Base-by-base conservation (phyloP, 2,888 invertebrate species). In the Cepaea hortensis region DNA sequence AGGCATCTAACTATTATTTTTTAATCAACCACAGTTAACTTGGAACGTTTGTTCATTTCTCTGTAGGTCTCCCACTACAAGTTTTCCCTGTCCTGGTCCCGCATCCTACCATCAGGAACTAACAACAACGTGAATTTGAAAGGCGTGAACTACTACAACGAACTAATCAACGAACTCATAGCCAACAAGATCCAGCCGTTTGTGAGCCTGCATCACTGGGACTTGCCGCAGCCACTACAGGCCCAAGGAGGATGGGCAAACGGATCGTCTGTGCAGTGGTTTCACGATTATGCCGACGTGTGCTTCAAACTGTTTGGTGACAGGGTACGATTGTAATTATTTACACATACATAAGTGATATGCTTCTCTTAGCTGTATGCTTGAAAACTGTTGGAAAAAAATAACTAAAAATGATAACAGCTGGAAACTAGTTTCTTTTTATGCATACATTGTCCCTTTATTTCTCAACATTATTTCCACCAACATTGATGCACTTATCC, bases 121-220 rank as follows among this genome's bases (percentile, higher is more conserved):
- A 70, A 83, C 5, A 48, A 18, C 6, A 79, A 18, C 62, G 48
- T 97, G 50, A 98, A 97, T 92, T 94, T 95, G 68, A 95, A 95
- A 4, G 98, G 97, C 18, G 95, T 98, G 11, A 94, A 96, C 86
- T 97, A 97, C 94, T 98, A 98, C 93, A 96, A 96, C 91, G 96
- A 96, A 89, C 94, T 98, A 76, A 96, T 97, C 84, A 95, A 97
- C 91, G 96, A 96, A 90, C 95, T 97, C 9, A 88, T 96, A 6
- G 95, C 94, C 0, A 95, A 95, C 81, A 95, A 95, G 23, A 96
- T 97, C 87, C 93, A 94, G 85, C 96, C 97, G 1, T 90, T 95
- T 88, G 93, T 96, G 15, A 96, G 96, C 95, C 96, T 94, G 95
- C 96, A 91, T 88, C 93, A 93, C 90, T 93, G 92, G 92, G 95